Base-by-base conservation (phyloP, 2,797 vertebrate species). In the Carduelis carduelis region DNA sequence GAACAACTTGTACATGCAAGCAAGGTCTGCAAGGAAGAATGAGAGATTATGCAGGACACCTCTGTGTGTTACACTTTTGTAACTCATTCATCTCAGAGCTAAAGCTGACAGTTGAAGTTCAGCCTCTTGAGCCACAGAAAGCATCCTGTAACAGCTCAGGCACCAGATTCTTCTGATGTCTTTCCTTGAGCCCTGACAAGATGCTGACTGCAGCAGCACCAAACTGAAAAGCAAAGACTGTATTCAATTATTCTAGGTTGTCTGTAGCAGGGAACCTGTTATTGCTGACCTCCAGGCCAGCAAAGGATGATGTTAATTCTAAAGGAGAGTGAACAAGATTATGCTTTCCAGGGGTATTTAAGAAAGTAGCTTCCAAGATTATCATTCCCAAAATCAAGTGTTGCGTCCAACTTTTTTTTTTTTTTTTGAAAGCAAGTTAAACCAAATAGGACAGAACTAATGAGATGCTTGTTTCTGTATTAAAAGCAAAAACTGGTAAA, bases 1-100 rank as follows among this genome's bases (percentile, higher is more conserved):
- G 87, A 99, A 99, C 79, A 99, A 97, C 97, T 99, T 99, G 98
- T 99, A 99, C 99, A 99, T 99, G 93, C 99, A 99, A n/a, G 99
- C 99, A 96, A 99, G 98, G 96, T 99, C 99, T 99, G 95, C 22
- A 97, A 97, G 84, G 8, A 96, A 79, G 53, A 82, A 74, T 8
- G 75, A 95, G 80, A 93, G 26, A 75, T 85, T 76, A 95, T 69
- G 82, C 69, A 95, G 65, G 57, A 80, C 39, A 68, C 32, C 39
- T 72, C 69, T 39, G 49, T 23, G 22, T 90, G 26, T n/a, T 71
- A 49, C 5, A 55, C 15, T 56, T 23, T 23, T 71, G 37, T 35
- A 94, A 76, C n/a, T 89, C 37, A 69, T 27, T 64, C 34, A 77
- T 35, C 50, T 76, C 74, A 68, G 5, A 88, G 74, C 65, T 85